A percentile compares a stretch with the other conserved stretches of the same genome.
These are phyloP conservation scores for Callinectes sapidus DNA, from an alignment of 2,888 invertebrate genomes.

Conservation along the genomic window DNA sequence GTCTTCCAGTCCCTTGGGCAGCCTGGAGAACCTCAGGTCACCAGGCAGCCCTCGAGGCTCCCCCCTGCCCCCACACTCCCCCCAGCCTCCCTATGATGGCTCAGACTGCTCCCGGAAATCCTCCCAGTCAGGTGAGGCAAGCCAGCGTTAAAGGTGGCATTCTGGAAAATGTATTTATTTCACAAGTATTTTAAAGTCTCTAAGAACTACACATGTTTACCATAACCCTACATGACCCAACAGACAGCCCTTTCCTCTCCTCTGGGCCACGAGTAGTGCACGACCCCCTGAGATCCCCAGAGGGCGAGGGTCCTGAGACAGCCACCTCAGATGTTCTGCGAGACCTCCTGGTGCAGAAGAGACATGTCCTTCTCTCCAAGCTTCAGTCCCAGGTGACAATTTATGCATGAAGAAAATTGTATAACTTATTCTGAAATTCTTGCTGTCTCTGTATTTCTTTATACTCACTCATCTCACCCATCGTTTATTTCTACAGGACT, in stretches of 20 bases:
- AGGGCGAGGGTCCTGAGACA: slow-evolving; percentile 74
- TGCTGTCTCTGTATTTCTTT: neutral
- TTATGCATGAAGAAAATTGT: neutral
- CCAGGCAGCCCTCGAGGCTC: slow-evolving; percentile 81
- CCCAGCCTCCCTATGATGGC: slow-evolving; percentile 73
- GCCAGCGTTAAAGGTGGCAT: neutral
- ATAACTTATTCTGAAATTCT: neutral
- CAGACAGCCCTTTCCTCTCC: slow-evolving; percentile 61
- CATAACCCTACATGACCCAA: neutral
- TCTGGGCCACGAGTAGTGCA: slow-evolving; percentile 63
- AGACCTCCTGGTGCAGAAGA: slow-evolving; percentile 94
- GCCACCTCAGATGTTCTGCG: slow-evolving; percentile 90
- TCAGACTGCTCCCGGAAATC: slow-evolving; percentile 81
- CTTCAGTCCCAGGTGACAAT: slow-evolving; percentile 85
- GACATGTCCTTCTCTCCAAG: slow-evolving; percentile 89
- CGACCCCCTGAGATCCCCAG: slow-evolving; percentile 85
- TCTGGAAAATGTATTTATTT: neutral
- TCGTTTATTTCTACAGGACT: slow-evolving; percentile 51
- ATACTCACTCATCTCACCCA: neutral
- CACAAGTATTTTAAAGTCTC: no score
- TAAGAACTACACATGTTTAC: neutral
- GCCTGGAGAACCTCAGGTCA: slow-evolving; percentile 82
- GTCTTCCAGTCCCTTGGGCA: slow-evolving; percentile 83
- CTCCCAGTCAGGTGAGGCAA: slow-evolving; percentile 80
- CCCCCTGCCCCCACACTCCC: slow-evolving; percentile 78